Conservation (phyloP, 2,113 vertebrate species). For the Oreotrochilus melanogaster region DNA sequence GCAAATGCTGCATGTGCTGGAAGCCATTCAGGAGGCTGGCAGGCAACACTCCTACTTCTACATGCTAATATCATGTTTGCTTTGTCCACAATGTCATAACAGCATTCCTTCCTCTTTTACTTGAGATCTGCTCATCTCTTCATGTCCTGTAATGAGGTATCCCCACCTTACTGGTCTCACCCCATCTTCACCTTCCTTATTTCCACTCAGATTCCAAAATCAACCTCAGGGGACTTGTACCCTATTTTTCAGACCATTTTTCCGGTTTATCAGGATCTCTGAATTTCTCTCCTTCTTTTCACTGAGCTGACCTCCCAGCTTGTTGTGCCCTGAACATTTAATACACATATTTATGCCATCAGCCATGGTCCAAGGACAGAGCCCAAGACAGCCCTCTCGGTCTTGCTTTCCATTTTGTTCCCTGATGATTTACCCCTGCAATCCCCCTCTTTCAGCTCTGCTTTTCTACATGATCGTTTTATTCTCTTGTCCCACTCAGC, state of each 20-base stretch:
- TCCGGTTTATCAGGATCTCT: not conserved
- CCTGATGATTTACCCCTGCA: conserved; percentile 8
- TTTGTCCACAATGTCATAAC: not conserved
- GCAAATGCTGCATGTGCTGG: not conserved
- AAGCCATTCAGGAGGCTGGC: not conserved
- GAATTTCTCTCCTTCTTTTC: not conserved
- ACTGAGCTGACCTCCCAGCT: not conserved
- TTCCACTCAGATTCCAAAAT: not conserved
- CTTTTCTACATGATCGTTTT: conserved; percentile 17
- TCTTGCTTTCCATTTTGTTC: conserved; percentile 10
- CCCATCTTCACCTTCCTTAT: fast-evolving
- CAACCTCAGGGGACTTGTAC: not conserved
- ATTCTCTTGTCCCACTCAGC: not conserved
- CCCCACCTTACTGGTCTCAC: not conserved
- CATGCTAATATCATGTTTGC: not conserved
- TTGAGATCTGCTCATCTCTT: not conserved
- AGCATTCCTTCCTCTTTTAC: not conserved
- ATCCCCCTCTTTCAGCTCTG: not conserved
- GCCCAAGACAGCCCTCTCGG: not conserved
- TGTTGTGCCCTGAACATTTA: not conserved
- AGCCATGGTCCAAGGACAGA: fast-evolving
- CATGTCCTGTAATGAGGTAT: not conserved
- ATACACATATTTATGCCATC: not conserved
- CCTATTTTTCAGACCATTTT: not conserved
- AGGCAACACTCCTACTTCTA: not conserved